A percentile compares a stretch with the other conserved stretches of the same genome.
These are phyloP conservation scores for Tychaedon coryphoeus DNA, from an alignment of 2,113 vertebrate genomes.

Conservation along the genomic window DNA sequence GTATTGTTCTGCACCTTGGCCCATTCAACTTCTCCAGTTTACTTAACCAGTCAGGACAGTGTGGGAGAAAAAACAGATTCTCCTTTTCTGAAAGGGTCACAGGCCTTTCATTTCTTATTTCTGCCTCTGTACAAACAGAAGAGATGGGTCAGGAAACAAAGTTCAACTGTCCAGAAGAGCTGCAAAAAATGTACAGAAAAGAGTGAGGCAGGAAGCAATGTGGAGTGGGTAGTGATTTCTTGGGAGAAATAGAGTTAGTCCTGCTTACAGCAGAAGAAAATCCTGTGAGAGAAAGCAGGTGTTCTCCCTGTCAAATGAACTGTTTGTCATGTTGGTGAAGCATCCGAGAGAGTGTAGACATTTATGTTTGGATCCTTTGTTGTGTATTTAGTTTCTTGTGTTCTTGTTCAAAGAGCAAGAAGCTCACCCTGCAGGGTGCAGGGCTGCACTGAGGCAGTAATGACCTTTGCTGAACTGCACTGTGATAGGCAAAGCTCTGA, in stretches of 20 bases:
- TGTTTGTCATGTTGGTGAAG: background rate
- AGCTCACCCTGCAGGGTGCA: background rate
- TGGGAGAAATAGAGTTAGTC: background rate
- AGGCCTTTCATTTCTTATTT: background rate
- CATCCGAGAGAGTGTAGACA: background rate
- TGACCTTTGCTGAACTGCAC: background rate
- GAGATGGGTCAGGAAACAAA: background rate
- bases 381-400: background rate
- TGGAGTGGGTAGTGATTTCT: background rate
- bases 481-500: background rate
- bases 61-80: background rate
- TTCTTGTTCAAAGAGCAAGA: background rate
- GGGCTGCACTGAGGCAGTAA: background rate
- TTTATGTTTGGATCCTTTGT: background rate
- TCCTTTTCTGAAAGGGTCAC: background rate
- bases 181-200: background rate
- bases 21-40: background rate
- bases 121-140: background rate
- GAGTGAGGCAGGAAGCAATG: background rate
- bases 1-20: background rate
- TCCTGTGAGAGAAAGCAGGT: background rate
- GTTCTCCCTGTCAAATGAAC: background rate
- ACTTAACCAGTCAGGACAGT: background rate
- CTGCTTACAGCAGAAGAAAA: background rate
- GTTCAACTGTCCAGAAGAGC: background rate